Percentiles rank a stretch among this genome's conserved stretches.
Evolutionary conservation across 2,113 vertebrate species (phyloP).

Genomic region (Cryptoleucopteryx plumbea): DNA sequence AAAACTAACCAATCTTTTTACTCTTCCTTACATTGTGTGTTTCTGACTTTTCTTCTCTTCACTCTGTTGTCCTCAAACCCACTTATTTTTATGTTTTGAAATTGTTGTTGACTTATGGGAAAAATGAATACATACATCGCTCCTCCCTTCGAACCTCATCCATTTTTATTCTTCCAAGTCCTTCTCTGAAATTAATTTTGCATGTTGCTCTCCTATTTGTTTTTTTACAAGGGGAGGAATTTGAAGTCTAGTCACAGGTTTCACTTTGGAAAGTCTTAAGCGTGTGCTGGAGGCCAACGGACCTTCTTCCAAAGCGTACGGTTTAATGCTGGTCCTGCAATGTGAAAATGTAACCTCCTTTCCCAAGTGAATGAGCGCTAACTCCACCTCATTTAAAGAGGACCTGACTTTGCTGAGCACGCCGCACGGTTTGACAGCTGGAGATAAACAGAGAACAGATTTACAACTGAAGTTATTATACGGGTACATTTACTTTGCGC

Average conservation of each 20-base stretch:
- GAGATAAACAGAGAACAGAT: neutral
- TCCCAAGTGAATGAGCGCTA: rapidly evolving
- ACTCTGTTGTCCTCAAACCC: neutral
- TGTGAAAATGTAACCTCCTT: neutral
- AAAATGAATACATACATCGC: neutral
- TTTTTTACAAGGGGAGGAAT: neutral
- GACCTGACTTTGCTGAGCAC: neutral
- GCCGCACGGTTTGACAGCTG: neutral
- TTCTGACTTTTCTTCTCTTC: neutral
- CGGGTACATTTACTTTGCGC: neutral
- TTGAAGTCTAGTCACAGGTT: neutral
- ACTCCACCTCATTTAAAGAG: neutral
- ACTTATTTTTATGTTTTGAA: neutral
- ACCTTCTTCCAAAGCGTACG: neutral
- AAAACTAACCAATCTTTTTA: neutral
- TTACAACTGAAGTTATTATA: neutral
- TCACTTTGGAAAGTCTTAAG: neutral
- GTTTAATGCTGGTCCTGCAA: neutral
- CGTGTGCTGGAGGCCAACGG: neutral
- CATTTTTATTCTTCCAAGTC: neutral
- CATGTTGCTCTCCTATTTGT: neutral
- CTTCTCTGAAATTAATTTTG: neutral
- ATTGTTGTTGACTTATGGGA: neutral
- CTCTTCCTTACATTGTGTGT: neutral
- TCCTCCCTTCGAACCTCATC: neutral